These are phyloP conservation scores for Oryzaephilus surinamensis DNA, from an alignment of 1,140 invertebrate genomes.

Conservation along the genomic window DNA sequence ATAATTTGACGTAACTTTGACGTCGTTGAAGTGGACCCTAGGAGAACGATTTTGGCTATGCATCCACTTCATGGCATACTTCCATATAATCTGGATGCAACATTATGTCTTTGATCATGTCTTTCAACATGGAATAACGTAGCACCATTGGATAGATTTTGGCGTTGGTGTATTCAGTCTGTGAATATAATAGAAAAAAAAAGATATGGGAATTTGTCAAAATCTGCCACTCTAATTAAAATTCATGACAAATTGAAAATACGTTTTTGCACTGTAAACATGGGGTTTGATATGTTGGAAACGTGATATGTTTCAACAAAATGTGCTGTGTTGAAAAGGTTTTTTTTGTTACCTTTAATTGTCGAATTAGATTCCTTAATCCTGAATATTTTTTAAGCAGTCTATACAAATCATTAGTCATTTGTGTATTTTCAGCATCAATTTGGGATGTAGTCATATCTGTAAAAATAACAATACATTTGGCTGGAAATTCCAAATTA, in stretches of 20 bases:
- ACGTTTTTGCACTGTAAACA: background rate
- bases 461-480: slow-evolving; percentile 39
- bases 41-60: slow-evolving; percentile 40
- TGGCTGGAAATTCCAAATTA: background rate
- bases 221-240: too few relatives aligned
- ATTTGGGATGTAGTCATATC: slow-evolving; percentile 89
- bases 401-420: slow-evolving; percentile 87
- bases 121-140: slow-evolving; percentile 85
- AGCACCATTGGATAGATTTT: slow-evolving; percentile 89
- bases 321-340: too few relatives aligned
- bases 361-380: slow-evolving; percentile 74
- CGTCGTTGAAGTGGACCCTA: slow-evolving; percentile 4
- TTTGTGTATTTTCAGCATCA: slow-evolving; percentile 84
- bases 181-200: slow-evolving; percentile 37
- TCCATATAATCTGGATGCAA: slow-evolving; percentile 91
- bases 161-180: slow-evolving; percentile 78
- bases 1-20: too few relatives aligned
- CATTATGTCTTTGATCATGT: slow-evolving; percentile 92
- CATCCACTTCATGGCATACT: slow-evolving; percentile 80
- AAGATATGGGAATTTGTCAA: background rate
- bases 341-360: slow-evolving; percentile 59
- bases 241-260: too few relatives aligned
- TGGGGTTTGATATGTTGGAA: slow-evolving; percentile 1
- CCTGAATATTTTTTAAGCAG: slow-evolving; percentile 85
- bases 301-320: too few relatives aligned